Percentiles rank a stretch among this genome's conserved stretches.
Conservation (phyloP, 2,113 vertebrate species). For the Riparia riparia region DNA sequence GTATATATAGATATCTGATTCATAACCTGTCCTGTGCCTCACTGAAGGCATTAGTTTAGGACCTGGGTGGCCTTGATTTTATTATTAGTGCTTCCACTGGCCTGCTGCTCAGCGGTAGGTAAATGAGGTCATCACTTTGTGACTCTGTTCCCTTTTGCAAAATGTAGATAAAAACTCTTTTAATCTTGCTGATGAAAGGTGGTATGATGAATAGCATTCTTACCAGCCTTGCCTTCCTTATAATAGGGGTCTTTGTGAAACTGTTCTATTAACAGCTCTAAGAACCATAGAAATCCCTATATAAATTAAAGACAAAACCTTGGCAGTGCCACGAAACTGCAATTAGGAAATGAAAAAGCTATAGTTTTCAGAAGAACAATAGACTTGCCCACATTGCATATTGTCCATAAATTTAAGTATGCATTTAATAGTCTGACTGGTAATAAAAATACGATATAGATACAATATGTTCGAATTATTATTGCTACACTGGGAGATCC, state of each 20-base stretch:
- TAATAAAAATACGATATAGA: slow-evolving; percentile 71
- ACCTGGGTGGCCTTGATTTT: slow-evolving; percentile 63
- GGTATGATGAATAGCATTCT: slow-evolving; percentile 55
- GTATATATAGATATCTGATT: slow-evolving; percentile 32
- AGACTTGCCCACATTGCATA: slow-evolving; percentile 63
- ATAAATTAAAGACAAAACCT: slow-evolving; percentile 69
- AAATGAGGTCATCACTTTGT: slow-evolving; percentile 64
- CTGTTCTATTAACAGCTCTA: slow-evolving; percentile 60
- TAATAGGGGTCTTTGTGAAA: slow-evolving; percentile 58
- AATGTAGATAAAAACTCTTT: slow-evolving; percentile 69
- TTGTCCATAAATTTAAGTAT: slow-evolving; percentile 64
- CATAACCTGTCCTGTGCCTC: slow-evolving; percentile 2
- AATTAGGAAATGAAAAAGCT: slow-evolving; percentile 71
- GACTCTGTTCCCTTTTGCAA: slow-evolving; percentile 35
- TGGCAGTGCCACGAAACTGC: slow-evolving; percentile 61
- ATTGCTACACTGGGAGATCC: background rate
- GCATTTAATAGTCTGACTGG: slow-evolving; percentile 70
- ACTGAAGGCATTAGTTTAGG: slow-evolving; percentile 35
- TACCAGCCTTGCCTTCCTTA: slow-evolving; percentile 41
- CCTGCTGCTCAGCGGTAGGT: slow-evolving; percentile 61
- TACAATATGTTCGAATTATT: slow-evolving; percentile 68
- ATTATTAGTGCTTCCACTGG: slow-evolving; percentile 56
- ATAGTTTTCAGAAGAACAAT: slow-evolving; percentile 66
- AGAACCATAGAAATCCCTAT: slow-evolving; percentile 60
- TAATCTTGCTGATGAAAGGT: slow-evolving; percentile 68